phyloP scores from a whole-genome alignment of 1,140 invertebrate genomes.

The Popillia japonica region DNA sequence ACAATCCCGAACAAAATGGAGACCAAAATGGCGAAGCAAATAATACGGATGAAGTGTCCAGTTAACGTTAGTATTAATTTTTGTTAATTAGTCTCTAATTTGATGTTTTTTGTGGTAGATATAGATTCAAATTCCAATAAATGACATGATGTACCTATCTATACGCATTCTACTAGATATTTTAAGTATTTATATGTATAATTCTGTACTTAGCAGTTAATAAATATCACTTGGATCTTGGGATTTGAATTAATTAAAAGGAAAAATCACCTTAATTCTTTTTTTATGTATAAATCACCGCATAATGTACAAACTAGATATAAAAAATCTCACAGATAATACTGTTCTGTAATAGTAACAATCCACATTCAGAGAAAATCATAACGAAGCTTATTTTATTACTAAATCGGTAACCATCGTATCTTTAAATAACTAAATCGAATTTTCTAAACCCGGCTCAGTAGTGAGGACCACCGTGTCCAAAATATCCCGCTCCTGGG shows the following conservation, averaged over 20 bases:
- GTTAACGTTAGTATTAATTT: neutral
- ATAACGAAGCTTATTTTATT: neutral
- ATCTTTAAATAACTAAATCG: neutral
- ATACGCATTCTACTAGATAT: no score
- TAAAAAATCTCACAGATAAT: constrained; percentile 10
- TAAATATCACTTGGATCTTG: no score
- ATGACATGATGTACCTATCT: no score
- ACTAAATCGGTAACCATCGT: neutral
- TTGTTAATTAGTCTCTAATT: no score
- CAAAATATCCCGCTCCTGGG: neutral
- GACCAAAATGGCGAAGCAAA: neutral
- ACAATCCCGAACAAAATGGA: neutral
- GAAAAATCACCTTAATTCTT: no score
- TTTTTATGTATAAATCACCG: neutral
- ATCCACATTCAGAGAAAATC: neutral
- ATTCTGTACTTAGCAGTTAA: no score
- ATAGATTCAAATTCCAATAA: no score
- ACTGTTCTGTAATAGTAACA: neutral
- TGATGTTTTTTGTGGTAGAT: no score
- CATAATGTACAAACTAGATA: neutral
- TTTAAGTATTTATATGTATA: no score
- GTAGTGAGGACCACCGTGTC: neutral
- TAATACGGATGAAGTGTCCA: neutral
- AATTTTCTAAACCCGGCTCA: neutral
- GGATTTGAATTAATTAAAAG: no score